Evolutionary conservation across 2,888 invertebrate genomes (phyloP), one percentile per base, ranked within the genome.

Genomic region (Polylopha cassiicola): DNA sequence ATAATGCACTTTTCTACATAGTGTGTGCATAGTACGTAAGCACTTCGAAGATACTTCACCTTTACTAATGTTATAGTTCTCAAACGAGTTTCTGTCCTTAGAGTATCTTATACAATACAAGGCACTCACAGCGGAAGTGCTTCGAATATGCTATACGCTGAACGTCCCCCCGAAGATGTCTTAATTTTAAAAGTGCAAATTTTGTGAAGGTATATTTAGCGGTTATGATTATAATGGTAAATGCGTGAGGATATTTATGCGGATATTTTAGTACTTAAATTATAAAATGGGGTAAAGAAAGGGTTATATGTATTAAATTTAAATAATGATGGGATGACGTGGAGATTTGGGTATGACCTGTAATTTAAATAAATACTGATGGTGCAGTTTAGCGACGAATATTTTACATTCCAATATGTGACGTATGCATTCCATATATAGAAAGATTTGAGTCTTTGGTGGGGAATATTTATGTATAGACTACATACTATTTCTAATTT

Each of bases 101-200:
- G 26, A 34, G 10, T 24, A 21, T 16, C 13, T 20, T 27, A 13
- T 13, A 16, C 41, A 37, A 37, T 44, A 8, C 3, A 16, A 13
- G 22, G 36, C 36, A 32, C 33, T 10, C 7, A 29, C 10, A 27
- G 51, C 65, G 68, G 75, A 77, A 75, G 78, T 75, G 73, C 81
- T 81, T 77, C 79, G 78, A 73, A 68, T 61, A 66, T 71, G 79
- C 80, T 73, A 65, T 72, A 70, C 66, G 73, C 77, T 69, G 72
- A 76, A 80, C 80, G 82, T 80, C 82, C 84, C 84, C 84, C 84
- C 84, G 78, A 73, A 78, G 81, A 75, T 75, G 61, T 71, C 65
- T 57, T 61, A 58, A 51, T 69, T 60, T 64, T 67, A 66, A 79
- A 76, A 79, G 82, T 82, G 81, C 81, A 79, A 81, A 80, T 79